A percentile compares a stretch with the other conserved stretches of the same genome.
Evolutionary conservation across 2,888 invertebrate genomes (phyloP).

Genomic region (Thera britannica): DNA sequence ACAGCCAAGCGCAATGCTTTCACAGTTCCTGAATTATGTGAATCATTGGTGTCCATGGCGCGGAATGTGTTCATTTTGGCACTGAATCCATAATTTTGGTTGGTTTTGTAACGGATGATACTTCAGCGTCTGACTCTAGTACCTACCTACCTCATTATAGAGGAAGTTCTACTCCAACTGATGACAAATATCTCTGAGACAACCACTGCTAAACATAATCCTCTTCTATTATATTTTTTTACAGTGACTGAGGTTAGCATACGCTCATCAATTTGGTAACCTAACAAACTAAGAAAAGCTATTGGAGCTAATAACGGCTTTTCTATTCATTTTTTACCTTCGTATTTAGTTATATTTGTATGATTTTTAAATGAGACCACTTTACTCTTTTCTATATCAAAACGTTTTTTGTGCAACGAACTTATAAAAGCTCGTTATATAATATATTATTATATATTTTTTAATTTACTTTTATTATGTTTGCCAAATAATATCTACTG

Average conservation of each 20-base stretch:
- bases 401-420: no score
- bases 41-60: constrained; percentile 71
- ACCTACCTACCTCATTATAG: constrained; percentile 3
- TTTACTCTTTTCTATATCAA: no score
- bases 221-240: no score
- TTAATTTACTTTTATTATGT: not conserved
- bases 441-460: not conserved
- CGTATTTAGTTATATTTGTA: no score
- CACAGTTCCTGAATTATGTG: constrained; percentile 54
- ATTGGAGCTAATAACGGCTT: no score
- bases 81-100: constrained; percentile 49
- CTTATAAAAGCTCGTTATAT: no score
- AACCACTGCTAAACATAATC: no score
- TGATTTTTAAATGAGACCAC: no score
- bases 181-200: not conserved
- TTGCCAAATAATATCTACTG: not conserved
- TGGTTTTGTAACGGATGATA: constrained; percentile 47
- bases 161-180: not conserved
- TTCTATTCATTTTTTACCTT: no score
- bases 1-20: constrained; percentile 64
- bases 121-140: not conserved
- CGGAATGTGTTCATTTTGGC: constrained; percentile 76
- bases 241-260: no score
- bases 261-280: no score
- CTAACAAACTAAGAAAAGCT: no score